Base-by-base conservation (phyloP, 1,140 invertebrate species). In the Drosophila eugracilis region DNA sequence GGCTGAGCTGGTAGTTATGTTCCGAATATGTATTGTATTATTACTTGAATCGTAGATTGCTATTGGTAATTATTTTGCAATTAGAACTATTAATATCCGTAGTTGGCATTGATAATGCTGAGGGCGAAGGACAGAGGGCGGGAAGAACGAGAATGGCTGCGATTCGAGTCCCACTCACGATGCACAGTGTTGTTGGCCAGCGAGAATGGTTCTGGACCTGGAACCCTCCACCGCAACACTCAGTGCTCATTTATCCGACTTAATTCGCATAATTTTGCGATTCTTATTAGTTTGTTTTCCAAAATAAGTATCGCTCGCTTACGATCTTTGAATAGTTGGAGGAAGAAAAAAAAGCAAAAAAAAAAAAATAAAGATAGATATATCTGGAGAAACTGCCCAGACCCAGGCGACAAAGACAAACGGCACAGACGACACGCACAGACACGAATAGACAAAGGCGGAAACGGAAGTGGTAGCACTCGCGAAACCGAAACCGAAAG, bases 31-130 rank as follows among this genome's bases (percentile, higher is more conserved):
- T 67, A 53, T 44, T 69, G 15, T 36, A 24, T 47, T 41, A 44
- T 62, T 48, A 58, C 26, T 69, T 57, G 24, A 47, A 45, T 44
- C 48, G 62, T 36, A 65, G 54, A 60, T 59, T 80, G 32, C 37
- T 41, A 63, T 65, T 80, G 57, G 47, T 58, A 80, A 65, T 60
- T 74, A 60, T 50, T 50, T 60, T 69, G 42, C 57, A 42, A 36
- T 67, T 45, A 60, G 50, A 70, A 41, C 50, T 57, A 10, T 70
- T 57, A 70, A 70, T 57, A 57, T 70, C 50, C 52, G 34, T 71
- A 70, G 63, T 70, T 62, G 26, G 42, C 42, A 7, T 45, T 4
- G 42, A 45, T 15, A 45, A 45, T 44, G 59, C 41, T 42, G 63
- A 44, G 41, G 24, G 49, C 28, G 45, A 32, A 42, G 65, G 50